Conservation (phyloP, 2,113 vertebrate species). For the Ibidorhyncha struthersii region DNA sequence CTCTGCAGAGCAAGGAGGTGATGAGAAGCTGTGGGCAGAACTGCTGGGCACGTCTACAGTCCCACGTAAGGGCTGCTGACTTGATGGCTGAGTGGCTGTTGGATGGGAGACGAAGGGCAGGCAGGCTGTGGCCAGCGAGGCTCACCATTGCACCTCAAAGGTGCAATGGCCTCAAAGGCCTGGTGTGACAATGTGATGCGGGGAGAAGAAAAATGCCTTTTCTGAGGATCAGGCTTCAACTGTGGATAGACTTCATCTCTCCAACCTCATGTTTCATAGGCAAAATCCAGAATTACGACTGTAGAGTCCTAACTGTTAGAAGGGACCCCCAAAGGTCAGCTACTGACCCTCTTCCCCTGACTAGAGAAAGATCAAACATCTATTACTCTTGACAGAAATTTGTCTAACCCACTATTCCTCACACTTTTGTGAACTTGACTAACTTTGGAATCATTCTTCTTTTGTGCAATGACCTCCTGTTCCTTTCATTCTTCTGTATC, state of each 20-base stretch:
- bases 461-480: background rate
- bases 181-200: accelerated
- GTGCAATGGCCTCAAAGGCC: too few relatives aligned
- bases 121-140: accelerated
- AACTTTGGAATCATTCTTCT: background rate
- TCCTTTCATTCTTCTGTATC: background rate
- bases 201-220: background rate
- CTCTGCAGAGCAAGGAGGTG: background rate
- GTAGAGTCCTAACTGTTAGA: background rate
- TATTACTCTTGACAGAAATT: background rate
- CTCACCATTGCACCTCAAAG: background rate
- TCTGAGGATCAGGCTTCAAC: background rate
- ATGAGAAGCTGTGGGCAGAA: background rate
- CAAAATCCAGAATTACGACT: background rate
- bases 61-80: too few relatives aligned
- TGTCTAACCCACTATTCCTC: background rate
- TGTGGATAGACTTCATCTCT: background rate
- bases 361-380: background rate
- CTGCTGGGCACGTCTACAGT: too few relatives aligned
- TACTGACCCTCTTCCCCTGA: background rate
- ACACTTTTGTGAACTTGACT: background rate
- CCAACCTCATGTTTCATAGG: background rate
- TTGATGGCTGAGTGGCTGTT: background rate
- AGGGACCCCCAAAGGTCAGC: background rate
- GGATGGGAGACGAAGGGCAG: accelerated